These are phyloP conservation scores for Rhopalosiphum maidis DNA, from an alignment of 1,140 invertebrate genomes.

Conservation along the genomic window DNA sequence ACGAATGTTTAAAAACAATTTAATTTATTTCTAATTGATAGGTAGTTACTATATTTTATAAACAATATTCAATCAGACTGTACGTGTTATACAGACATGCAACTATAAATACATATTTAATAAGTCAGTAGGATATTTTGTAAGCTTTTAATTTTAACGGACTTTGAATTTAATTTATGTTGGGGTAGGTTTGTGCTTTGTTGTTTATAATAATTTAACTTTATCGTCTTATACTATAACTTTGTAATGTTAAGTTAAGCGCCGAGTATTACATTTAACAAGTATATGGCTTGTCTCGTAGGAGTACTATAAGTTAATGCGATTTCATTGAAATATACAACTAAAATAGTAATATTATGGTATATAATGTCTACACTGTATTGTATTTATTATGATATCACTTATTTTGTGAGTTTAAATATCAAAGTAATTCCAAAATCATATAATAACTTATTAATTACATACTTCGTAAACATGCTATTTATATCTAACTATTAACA, in stretches of 20 bases:
- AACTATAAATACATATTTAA: neutral
- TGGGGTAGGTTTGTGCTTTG: neutral
- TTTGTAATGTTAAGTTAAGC: neutral
- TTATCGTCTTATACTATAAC: neutral
- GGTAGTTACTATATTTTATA: neutral
- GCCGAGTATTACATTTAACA: neutral
- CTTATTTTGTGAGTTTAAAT: neutral
- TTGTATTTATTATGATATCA: neutral
- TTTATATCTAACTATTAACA: neutral
- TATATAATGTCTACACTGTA: neutral
- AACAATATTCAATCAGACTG: too few species aligned
- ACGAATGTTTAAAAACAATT: neutral
- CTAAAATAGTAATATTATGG: neutral
- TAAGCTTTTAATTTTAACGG: neutral
- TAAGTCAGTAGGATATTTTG: neutral
- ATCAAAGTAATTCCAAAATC: neutral
- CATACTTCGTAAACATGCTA: neutral
- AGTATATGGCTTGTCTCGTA: neutral
- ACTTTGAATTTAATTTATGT: slow-evolving; percentile 5
- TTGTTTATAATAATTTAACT: slow-evolving; percentile 5
- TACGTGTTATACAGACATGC: neutral
- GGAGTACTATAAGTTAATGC: neutral
- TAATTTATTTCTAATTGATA: neutral
- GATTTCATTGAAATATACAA: neutral
- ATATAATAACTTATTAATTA: neutral